Conservation (phyloP, 2,113 vertebrate genomes). For the Rattus rattus region DNA sequence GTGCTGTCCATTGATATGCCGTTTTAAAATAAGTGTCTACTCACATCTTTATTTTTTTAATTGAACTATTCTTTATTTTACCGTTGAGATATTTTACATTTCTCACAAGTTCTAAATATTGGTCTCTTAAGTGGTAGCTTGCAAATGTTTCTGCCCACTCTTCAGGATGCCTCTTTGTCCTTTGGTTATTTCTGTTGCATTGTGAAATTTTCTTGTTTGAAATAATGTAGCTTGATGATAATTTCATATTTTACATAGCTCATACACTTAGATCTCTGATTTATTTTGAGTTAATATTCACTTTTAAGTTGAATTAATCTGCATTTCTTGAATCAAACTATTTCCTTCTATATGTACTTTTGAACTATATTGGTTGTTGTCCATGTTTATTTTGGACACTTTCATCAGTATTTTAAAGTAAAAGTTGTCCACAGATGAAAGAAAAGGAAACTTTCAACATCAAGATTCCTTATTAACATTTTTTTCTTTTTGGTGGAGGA, state of each 20-base stretch:
- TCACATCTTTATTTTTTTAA: not conserved
- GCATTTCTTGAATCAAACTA: not conserved
- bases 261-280: not conserved
- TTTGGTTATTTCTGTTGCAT: not conserved
- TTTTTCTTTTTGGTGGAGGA: not conserved
- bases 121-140: not conserved
- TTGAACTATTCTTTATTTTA: not conserved
- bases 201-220: not conserved
- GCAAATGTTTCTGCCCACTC: not conserved
- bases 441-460: not conserved
- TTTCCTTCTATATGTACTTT: not conserved
- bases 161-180: not conserved
- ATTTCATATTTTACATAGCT: not conserved
- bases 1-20: not conserved
- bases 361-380: not conserved
- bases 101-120: not conserved
- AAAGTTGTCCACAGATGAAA: not conserved
- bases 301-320: not conserved
- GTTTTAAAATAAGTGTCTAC: not conserved
- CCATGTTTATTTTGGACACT: not conserved
- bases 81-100: not conserved
- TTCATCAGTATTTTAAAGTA: not conserved
- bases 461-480: not conserved
- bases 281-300: not conserved
- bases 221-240: not conserved